phyloP scores from a whole-genome alignment of 1,140 invertebrate species.

The Drosophila serrata region DNA sequence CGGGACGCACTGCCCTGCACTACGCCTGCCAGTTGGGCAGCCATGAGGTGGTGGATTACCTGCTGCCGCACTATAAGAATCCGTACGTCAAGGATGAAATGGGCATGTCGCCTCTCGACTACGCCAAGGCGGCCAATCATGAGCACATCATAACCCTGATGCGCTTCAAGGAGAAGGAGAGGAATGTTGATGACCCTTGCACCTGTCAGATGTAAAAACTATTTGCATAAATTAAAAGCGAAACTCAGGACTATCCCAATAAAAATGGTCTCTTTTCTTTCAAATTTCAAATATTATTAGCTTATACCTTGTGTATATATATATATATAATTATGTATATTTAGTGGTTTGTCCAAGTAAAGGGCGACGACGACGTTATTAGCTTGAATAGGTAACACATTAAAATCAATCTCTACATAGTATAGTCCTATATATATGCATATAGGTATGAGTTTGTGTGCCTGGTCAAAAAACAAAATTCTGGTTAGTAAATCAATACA shows the following conservation, averaged over 20 bases:
- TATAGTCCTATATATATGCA: conserved; percentile 44
- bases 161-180: conserved; percentile 37
- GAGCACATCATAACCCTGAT: conserved; percentile 42
- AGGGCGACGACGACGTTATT: conserved; percentile 60
- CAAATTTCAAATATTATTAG: conserved; percentile 80
- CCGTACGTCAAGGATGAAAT: conserved; percentile 81
- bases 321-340: conserved; percentile 47
- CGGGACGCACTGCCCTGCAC: conserved; percentile 88
- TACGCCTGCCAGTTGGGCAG: conserved; percentile 86
- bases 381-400: conserved; percentile 75
- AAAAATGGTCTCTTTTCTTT: conserved; percentile 37
- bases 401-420: conserved; percentile 78
- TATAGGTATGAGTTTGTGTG: conserved; percentile 20
- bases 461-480: conserved; percentile 43
- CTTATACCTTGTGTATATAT: conserved; percentile 74
- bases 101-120: conserved; percentile 85
- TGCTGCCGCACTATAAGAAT: conserved; percentile 85
- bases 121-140: conserved; percentile 83
- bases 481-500: conserved; percentile 48
- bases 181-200: conserved; percentile 6
- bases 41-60: conserved; percentile 77
- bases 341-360: conserved; percentile 76
- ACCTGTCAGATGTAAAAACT: not conserved
- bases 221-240: not conserved
- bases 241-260: not conserved